These are phyloP conservation scores for Anabacerthia variegaticeps DNA, from an alignment of 2,797 vertebrate genomes.

Conservation along the genomic window DNA sequence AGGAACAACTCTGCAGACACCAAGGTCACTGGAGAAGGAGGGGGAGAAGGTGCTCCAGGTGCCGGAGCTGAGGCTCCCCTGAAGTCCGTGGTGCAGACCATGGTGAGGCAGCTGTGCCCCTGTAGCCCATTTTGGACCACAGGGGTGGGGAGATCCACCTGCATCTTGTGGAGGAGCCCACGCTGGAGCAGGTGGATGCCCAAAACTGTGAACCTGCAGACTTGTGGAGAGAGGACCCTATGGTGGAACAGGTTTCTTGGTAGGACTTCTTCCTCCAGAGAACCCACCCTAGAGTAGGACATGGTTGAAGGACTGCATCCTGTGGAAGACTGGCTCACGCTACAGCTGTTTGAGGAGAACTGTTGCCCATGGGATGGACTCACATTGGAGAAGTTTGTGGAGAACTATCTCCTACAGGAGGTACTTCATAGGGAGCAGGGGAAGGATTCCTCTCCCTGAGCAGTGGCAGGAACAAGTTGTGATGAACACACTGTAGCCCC, in stretches of 20 bases:
- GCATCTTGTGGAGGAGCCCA: neutral
- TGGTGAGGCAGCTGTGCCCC: neutral
- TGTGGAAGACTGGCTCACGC: rapidly evolving
- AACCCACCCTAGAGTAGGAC: neutral
- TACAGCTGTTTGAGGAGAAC: neutral
- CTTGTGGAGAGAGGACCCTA: neutral
- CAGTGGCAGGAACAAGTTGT: neutral
- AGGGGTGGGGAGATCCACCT: neutral
- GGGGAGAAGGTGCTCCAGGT: neutral
- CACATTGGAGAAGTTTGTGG: neutral
- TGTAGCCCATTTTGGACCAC: neutral
- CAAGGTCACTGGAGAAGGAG: neutral
- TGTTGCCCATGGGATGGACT: neutral
- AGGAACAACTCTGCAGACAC: neutral
- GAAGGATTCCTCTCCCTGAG: neutral
- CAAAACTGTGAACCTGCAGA: neutral
- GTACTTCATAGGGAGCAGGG: neutral
- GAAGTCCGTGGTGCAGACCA: rapidly evolving
- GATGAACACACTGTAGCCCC: neutral
- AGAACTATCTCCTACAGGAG: neutral
- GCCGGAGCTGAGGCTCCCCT: neutral
- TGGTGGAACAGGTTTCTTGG: neutral
- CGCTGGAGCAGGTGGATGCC: neutral
- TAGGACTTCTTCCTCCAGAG: neutral
- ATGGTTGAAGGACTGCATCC: neutral